phyloP scores from a whole-genome alignment of 2,888 invertebrate species.

The Tetragnatha montana region DNA sequence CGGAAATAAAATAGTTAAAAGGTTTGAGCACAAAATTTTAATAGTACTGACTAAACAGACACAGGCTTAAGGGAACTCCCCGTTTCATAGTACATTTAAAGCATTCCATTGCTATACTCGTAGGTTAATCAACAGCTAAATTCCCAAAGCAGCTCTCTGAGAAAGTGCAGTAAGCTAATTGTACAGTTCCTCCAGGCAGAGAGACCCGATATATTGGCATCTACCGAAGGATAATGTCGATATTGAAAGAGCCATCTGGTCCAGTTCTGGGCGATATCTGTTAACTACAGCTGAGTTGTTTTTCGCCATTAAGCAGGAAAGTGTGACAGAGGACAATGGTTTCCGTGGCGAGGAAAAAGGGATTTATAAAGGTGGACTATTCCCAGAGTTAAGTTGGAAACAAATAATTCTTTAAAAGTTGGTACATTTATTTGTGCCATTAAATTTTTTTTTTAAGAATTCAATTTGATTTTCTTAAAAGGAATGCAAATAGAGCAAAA shows the following conservation, averaged over 20 bases:
- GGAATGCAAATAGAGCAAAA: too few relatives aligned
- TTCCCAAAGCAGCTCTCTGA: neutral
- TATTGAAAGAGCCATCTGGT: neutral
- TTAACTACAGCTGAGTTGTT: too few relatives aligned
- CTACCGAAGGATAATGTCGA: neutral
- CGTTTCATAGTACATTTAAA: neutral
- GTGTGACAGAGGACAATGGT: too few relatives aligned
- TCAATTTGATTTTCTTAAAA: too few relatives aligned
- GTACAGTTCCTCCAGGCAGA: neutral
- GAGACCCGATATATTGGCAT: neutral
- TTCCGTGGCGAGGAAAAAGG: too few relatives aligned
- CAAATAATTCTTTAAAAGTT: too few relatives aligned
- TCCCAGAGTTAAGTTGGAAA: too few relatives aligned
- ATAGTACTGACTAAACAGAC: neutral
- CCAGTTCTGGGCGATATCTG: too few relatives aligned
- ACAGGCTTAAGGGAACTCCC: neutral
- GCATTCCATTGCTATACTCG: conserved; percentile 5
- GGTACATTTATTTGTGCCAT: too few relatives aligned
- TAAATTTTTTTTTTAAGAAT: too few relatives aligned
- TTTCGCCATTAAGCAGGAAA: too few relatives aligned
- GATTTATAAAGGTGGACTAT: too few relatives aligned
- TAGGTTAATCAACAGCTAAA: conserved; percentile 14
- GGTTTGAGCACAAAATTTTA: conserved; percentile 5
- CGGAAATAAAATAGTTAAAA: neutral
- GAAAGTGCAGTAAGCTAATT: neutral